Base-by-base conservation (phyloP, 2,113 vertebrate species). In the Rhipidura dahli region DNA sequence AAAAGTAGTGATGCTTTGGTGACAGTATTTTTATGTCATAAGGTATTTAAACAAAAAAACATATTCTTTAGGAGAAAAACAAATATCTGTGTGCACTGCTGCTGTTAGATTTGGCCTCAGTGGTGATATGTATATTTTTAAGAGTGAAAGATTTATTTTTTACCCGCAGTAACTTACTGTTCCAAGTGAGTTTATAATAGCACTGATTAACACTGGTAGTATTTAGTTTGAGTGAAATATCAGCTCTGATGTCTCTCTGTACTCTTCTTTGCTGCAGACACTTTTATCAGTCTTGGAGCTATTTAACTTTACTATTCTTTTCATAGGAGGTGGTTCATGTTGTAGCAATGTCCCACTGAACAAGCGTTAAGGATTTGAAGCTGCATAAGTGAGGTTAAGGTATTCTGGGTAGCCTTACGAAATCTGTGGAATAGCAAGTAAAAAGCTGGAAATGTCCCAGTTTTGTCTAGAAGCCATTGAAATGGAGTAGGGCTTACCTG, bases 101-200 rank as follows among this genome's bases (percentile, higher is more conserved):
- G 56, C 68, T 90, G 68, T 69, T 51, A 83, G 54, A 54, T 73
- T 96, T 91, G 92, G 45, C 66, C 45, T 85, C 40, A 35, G 40
- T 68, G 69, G 23, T 89, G 81, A 57, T 60, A 73, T 1, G 0
- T 66, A 18, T 50, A 88, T 90, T 96, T 96, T 95, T 94, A 86
- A 90, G 57, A 77, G 40, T 11, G 60, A 83, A 81, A 35, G 51
- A 83, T 94, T 87, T 95, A 61, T 96, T 85, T 96, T 89, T 96
- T 93, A 77, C 50, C 47, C 12, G 0, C 81, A 79, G 66, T 91
- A 90, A 94, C 78, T 96, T 91, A 65, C 79, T 94, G 82, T 93
- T 95, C 94, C 39, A 39, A 95, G 66, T 69, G 82, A 93, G 71
- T 94, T 96, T 96, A 85, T 89, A 87, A 95, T 89, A 96, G 72